Evolutionary conservation across 2,797 vertebrate genomes (phyloP), one percentile per base, ranked within the genome.

Genomic region (Pygocentrus nattereri): DNA sequence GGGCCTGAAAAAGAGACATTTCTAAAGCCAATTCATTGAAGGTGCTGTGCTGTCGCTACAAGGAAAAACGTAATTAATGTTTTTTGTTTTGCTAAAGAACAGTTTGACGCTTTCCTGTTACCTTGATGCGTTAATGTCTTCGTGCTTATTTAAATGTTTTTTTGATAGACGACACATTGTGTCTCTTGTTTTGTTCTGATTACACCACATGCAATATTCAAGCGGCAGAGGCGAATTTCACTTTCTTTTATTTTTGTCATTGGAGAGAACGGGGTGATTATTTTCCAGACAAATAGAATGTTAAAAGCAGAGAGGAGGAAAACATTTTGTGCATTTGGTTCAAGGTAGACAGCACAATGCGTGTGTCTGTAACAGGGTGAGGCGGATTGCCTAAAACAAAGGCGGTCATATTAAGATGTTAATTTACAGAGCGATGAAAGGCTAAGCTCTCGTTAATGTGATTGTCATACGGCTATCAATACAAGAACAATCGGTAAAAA

Each of bases 91-190:
- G 71, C 81, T 74, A 30, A 77, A 80, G 62, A 88, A 89, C 84
- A 73, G 76, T 85, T 85, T 84, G 56, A 73, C 54, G 78, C 85
- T 84, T 82, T 74, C 82, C 30, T 65, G 81, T 87, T 85, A 88
- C 88, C 88, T 90, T 90, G 90, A 91, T 88, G 80, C 88, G 82
- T 90, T 91, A 91, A 91, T 91, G 87, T 82, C 86, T 88, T 81
- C 79, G 75, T 85, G 84, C 85, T 81, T 83, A 89, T 90, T 88
- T 88, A 87, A 86, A 90, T 88, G 79, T 74, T 75, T 82, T 71
- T 79, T 64, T 79, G 80, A 80, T 77, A 61, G 81, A 82, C 16
- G 76, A 82, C 79, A 82, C 75, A 87, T 87, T 88, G 86, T 88
- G 81, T 73, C 74, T 87, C 58, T 82, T 84, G 74, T 84, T 87